Percentiles rank a stretch among this genome's conserved stretches.
Conservation (phyloP, 2,797 vertebrate genomes). For the Babyrousa celebensis region DNA sequence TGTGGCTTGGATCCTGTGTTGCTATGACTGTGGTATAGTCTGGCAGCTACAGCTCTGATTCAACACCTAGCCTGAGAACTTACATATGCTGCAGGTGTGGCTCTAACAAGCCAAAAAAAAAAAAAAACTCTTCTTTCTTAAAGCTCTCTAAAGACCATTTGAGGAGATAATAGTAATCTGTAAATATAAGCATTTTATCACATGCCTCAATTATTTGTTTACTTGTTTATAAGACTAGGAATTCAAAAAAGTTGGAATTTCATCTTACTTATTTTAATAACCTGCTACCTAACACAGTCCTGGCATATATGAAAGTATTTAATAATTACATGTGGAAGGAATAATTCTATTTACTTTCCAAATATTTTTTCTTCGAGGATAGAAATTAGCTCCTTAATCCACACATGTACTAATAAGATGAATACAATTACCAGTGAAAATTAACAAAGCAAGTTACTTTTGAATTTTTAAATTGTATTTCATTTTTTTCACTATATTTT, state of each 20-base stretch:
- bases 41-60: too few species aligned
- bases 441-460: background rate
- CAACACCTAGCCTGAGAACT: too few species aligned
- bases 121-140: background rate
- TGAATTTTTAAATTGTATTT: background rate
- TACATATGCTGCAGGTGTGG: too few species aligned
- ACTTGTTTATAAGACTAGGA: background rate
- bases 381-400: background rate
- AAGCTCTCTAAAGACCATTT: background rate
- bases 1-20: too few species aligned
- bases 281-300: background rate
- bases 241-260: background rate
- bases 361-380: background rate
- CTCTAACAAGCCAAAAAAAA: too few species aligned
- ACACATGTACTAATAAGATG: background rate
- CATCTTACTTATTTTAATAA: background rate
- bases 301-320: background rate
- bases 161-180: background rate
- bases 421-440: constrained; percentile 4
- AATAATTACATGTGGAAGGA: background rate
- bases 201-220: background rate
- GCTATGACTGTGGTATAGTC: too few species aligned
- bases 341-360: background rate
- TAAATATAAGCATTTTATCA: background rate
- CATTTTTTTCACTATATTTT: background rate